Evolutionary conservation across 2,113 vertebrate genomes (phyloP).

Genomic region (Gila orcuttii): DNA sequence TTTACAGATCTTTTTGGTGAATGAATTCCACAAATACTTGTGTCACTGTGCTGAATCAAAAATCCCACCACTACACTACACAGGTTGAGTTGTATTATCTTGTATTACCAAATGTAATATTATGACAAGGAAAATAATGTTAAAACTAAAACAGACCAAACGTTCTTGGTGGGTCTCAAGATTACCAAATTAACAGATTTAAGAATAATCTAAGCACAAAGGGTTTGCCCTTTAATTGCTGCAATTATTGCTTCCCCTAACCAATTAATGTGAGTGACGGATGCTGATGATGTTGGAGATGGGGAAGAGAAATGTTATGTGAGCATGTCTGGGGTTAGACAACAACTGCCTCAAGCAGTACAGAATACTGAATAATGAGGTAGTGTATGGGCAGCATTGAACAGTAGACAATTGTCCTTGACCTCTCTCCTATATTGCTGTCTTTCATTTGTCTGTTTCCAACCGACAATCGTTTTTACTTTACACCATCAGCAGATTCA

Average conservation of each 20-base stretch:
- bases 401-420: constrained; percentile 8
- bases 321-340: constrained; percentile 10
- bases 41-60: background rate
- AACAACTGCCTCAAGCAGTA: background rate
- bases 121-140: background rate
- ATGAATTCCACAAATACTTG: no score
- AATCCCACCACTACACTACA: background rate
- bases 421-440: background rate
- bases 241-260: background rate
- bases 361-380: background rate
- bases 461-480: background rate
- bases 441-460: constrained; percentile 16
- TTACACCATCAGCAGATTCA: constrained; percentile 26
- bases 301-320: background rate
- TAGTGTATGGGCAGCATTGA: background rate
- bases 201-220: background rate
- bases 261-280: constrained; percentile 8
- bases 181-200: background rate
- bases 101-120: background rate
- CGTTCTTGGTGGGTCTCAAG: no score
- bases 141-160: background rate
- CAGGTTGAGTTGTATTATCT: background rate
- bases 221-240: background rate
- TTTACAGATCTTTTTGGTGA: background rate
- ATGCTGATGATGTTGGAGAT: constrained; percentile 5